Base-by-base conservation (phyloP, 2,113 vertebrate genomes). In the Mungos mungo region DNA sequence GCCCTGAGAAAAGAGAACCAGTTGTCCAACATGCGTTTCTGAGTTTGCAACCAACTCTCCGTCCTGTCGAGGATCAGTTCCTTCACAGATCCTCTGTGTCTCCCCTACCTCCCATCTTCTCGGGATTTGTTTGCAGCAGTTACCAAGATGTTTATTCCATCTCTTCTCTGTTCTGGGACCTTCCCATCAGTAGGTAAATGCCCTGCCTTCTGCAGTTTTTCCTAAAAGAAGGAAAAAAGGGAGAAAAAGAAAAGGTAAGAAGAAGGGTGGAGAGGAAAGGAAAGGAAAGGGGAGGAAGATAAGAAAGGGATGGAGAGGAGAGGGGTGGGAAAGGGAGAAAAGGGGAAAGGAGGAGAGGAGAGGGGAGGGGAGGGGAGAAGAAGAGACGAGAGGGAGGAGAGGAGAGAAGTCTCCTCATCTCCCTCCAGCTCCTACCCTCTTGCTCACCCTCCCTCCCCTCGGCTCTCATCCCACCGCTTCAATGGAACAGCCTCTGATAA, bases 81-180 rank as follows among this genome's bases (percentile, higher is more conserved):
- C 88, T 71, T 14, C 38, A 35, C 5, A 21, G 11, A n/a, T 2
- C 0, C 25, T 23, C 23, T 80, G 81, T 79, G 35, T 5, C 27
- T 19, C 41, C 50, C n/a, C 4, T 9, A 35, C 72, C 3, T 47
- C 79, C 8, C 31, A 31, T n/a, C 54, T 47, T 76, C 68, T 50
- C 0, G 0, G 54, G 18, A 45, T 33, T 27, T 15, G 38, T 12
- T 1, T 4, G 68, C 33, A 6, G 11, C 63, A 41, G 6, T 16
- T 27, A 29, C 7, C 74, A 66, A 25, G 29, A 23, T 54, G 15
- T n/a, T 60, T 60, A 83, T 45, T 21, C 35, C 69, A 11, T 31
- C 77, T 81, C 33, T 31, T n/a, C 69, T 85, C 47, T 68, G n/a
- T 16, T 90, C 69, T 25, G 65, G 80, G 16, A 9, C 1, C 31